phyloP scores from a whole-genome alignment of 2,888 invertebrate species.

The Mylabris sibirica region DNA sequence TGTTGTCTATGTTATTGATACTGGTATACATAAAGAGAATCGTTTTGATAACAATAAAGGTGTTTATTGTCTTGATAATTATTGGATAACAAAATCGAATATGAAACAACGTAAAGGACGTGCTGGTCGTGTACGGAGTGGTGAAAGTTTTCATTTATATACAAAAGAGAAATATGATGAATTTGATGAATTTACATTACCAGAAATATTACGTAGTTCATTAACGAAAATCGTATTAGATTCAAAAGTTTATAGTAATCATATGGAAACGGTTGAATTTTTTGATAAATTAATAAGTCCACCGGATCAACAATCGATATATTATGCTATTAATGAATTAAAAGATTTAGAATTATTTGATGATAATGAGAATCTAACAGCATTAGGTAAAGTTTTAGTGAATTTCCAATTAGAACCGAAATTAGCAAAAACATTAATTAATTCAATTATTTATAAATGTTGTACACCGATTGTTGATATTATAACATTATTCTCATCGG shows the following conservation, averaged over 20 bases:
- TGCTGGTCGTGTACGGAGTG: conserved; percentile 72
- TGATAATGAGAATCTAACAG: conserved; percentile 69
- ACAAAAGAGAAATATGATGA: conserved; percentile 63
- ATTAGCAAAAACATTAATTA: conserved; percentile 68
- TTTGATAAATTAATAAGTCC: conserved; percentile 70
- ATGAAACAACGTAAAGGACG: conserved; percentile 72
- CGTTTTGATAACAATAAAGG: conserved; percentile 64
- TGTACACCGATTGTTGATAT: conserved; percentile 64
- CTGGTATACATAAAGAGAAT: conserved; percentile 69
- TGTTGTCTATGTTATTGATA: conserved; percentile 73
- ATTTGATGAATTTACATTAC: conserved; percentile 65
- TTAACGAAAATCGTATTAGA: conserved; percentile 66
- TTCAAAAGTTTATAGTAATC: conserved; percentile 68
- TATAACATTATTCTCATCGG: conserved; percentile 62
- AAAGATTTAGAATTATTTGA: conserved; percentile 67
- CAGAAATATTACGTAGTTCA: conserved; percentile 70
- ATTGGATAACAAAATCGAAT: conserved; percentile 71
- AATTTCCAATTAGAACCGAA: conserved; percentile 69
- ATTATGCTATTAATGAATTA: conserved; percentile 68
- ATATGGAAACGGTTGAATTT: conserved; percentile 67
- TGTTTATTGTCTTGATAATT: conserved; percentile 63
- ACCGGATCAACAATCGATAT: conserved; percentile 64
- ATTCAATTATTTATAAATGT: conserved; percentile 67
- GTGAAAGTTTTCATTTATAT: conserved; percentile 68
- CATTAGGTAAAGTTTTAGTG: conserved; percentile 64